Evolutionary conservation across 2,797 vertebrate genomes (phyloP).

Genomic region (Lateolabrax maculatus): DNA sequence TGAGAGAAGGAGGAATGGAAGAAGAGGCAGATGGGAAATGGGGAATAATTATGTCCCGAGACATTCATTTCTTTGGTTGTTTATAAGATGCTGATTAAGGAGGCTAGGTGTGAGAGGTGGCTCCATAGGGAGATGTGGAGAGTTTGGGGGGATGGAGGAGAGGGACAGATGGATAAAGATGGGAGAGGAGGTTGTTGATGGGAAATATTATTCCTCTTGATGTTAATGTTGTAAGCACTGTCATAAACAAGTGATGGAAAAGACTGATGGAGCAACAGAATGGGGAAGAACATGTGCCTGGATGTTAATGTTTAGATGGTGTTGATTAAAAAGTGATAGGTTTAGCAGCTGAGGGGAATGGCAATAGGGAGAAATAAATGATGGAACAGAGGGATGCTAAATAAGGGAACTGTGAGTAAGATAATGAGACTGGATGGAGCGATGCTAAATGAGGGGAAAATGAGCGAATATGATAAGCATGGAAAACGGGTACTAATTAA

Average conservation of each 20-base stretch:
- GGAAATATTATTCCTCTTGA: slow-evolving; percentile 50
- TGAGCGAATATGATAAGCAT: slow-evolving; percentile 40
- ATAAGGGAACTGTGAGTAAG: slow-evolving; percentile 44
- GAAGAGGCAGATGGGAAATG: slow-evolving; percentile 53
- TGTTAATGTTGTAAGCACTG: slow-evolving; percentile 34
- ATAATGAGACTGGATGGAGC: slow-evolving; percentile 63
- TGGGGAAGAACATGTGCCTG: slow-evolving; percentile 20
- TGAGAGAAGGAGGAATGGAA: slow-evolving; percentile 12
- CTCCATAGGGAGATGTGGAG: slow-evolving; percentile 24
- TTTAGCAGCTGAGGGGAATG: slow-evolving; percentile 36
- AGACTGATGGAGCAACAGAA: slow-evolving; percentile 43
- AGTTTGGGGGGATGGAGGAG: slow-evolving; percentile 6
- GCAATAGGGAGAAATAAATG: slow-evolving; percentile 45
- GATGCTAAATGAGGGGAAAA: slow-evolving; percentile 58
- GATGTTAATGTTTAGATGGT: slow-evolving; percentile 51
- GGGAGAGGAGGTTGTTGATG: slow-evolving; percentile 31
- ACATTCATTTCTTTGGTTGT: slow-evolving; percentile 59
- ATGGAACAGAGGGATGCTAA: slow-evolving; percentile 42
- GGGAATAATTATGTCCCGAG: slow-evolving; percentile 57
- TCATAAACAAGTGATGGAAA: slow-evolving; percentile 50
- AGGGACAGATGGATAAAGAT: slow-evolving; percentile 33
- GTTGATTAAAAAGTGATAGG: slow-evolving; percentile 61
- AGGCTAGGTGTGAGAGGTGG: slow-evolving; percentile 32
- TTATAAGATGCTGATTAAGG: slow-evolving; percentile 63
- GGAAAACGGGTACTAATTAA: slow-evolving; percentile 56